A percentile compares a stretch with the other conserved stretches of the same genome.
These are phyloP conservation scores for Acridotheres tristis DNA, from an alignment of 2,797 vertebrate species.

Conservation along the genomic window DNA sequence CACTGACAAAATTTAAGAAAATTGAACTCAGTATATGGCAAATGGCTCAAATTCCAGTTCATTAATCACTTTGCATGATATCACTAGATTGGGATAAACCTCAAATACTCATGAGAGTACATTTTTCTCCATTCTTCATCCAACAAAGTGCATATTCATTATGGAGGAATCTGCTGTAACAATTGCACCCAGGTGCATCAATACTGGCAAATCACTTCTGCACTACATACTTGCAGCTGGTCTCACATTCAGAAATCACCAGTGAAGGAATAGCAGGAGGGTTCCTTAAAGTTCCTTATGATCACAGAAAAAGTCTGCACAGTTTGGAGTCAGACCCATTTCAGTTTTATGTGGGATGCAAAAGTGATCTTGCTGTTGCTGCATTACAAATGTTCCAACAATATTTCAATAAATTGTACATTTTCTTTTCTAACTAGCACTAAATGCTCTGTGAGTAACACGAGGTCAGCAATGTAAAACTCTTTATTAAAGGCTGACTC, in stretches of 20 bases:
- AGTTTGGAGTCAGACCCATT: neutral
- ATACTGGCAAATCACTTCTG: conserved; percentile 4
- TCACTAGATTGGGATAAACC: neutral
- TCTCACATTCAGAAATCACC: neutral
- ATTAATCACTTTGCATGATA: neutral
- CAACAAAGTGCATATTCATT: neutral
- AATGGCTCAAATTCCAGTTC: neutral
- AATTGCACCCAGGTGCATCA: neutral
- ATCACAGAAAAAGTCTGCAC: neutral
- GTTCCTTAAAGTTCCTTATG: neutral
- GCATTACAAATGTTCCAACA: neutral
- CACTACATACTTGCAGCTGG: neutral
- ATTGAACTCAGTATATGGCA: neutral
- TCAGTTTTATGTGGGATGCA: neutral
- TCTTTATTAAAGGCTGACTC: neutral
- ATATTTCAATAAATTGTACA: neutral
- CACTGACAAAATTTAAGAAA: neutral
- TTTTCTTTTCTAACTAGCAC: neutral
- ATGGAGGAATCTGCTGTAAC: neutral
- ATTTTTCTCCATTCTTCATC: neutral
- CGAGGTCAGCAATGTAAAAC: neutral
- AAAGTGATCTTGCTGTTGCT: neutral
- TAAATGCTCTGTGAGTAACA: neutral
- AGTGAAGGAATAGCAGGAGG: neutral
- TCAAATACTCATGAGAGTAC: neutral